These are phyloP conservation scores for Clarias magur DNA, from an alignment of 2,113 vertebrate species.

Conservation along the genomic window DNA sequence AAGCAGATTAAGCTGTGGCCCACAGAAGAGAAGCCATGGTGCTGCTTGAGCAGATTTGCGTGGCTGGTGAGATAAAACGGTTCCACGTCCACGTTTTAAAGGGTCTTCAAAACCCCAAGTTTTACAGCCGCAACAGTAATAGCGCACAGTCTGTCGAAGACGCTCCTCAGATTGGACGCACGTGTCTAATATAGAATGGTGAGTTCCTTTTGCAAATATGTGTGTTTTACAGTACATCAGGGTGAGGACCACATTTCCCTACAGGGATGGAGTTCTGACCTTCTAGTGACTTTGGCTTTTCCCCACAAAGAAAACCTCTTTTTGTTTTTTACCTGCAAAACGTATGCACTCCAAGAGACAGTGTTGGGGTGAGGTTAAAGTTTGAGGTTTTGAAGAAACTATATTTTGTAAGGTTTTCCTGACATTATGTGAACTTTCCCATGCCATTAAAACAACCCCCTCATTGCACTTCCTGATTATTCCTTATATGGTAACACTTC, in stretches of 20 bases:
- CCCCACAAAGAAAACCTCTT: background rate
- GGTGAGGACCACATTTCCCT: background rate
- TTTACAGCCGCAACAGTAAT: background rate
- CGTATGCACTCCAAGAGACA: background rate
- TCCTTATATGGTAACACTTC: too few relatives aligned
- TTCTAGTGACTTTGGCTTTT: background rate
- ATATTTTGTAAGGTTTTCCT: too few relatives aligned
- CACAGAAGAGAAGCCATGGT: conserved; percentile 59
- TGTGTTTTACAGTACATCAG: background rate
- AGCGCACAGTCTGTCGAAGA: conserved; percentile 30
- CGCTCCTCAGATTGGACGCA: background rate
- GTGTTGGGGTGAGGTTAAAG: background rate
- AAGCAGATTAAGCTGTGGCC: conserved; percentile 75
- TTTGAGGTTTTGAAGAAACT: too few relatives aligned
- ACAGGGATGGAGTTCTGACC: background rate
- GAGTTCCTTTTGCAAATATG: background rate
- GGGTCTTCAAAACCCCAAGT: conserved; percentile 6
- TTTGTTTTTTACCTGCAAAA: background rate
- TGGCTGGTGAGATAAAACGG: conserved; percentile 71
- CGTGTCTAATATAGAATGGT: background rate
- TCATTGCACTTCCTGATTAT: too few relatives aligned
- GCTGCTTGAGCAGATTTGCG: conserved; percentile 66
- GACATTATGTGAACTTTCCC: too few relatives aligned
- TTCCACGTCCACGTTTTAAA: conserved; percentile 68
- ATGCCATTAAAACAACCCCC: too few relatives aligned